Evolutionary conservation across 2,113 vertebrate species (phyloP).

Genomic region (Ochotona princeps): DNA sequence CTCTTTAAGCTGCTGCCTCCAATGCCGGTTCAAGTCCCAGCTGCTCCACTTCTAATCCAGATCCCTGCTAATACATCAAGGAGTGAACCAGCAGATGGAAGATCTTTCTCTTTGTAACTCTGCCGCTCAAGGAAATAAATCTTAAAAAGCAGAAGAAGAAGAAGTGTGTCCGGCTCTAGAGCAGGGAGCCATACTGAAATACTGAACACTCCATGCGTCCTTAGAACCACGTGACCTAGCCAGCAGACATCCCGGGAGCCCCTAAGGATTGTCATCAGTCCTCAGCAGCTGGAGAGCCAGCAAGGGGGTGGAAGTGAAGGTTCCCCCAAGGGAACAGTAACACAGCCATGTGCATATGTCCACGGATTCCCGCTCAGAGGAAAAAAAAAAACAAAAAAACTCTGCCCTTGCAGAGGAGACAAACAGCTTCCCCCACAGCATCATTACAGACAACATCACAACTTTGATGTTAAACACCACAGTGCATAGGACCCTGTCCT

Average conservation of each 20-base stretch:
- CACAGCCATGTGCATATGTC: neutral
- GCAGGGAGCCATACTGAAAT: neutral
- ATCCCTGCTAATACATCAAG: too few relatives aligned
- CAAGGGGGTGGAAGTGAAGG: neutral
- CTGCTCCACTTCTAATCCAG: too few relatives aligned
- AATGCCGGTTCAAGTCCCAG: too few relatives aligned
- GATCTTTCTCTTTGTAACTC: too few relatives aligned
- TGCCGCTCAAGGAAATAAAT: too few relatives aligned
- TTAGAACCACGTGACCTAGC: neutral
- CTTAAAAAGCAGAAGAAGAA: too few relatives aligned
- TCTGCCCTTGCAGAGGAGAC: neutral
- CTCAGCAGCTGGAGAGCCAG: neutral
- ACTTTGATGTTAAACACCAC: neutral
- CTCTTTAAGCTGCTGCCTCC: too few relatives aligned
- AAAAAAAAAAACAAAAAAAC: too few relatives aligned
- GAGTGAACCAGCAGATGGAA: too few relatives aligned
- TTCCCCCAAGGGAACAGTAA: neutral
- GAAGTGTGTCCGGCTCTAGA: neutral
- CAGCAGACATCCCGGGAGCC: neutral
- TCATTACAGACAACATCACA: neutral
- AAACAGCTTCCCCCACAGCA: neutral
- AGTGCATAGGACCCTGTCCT: neutral
- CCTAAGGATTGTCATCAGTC: neutral
- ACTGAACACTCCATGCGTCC: neutral
- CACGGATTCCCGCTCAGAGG: neutral